Evolutionary conservation across 2,888 invertebrate species (phyloP).

Genomic region (Agrochola macilenta): DNA sequence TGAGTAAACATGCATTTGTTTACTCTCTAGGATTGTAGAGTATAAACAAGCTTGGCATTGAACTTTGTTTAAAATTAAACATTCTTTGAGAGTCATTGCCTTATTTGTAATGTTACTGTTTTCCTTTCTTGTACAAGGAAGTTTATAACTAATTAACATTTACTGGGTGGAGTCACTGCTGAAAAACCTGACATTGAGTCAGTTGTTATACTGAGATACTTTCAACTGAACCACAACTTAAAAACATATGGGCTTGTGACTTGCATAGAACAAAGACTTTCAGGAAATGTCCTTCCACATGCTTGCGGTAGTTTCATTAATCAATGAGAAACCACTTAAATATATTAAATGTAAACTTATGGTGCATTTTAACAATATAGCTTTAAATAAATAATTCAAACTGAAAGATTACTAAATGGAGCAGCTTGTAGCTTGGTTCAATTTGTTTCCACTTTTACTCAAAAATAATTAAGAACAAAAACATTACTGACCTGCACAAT

Average conservation of each 20-base stretch:
- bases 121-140: constrained; percentile 42
- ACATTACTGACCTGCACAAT: constrained; percentile 93
- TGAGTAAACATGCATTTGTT: constrained; percentile 16
- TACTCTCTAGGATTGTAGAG: constrained; percentile 28
- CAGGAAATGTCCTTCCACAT: constrained; percentile 7
- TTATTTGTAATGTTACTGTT: constrained; percentile 11
- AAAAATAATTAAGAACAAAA: constrained; percentile 20
- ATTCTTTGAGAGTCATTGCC: constrained; percentile 38
- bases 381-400: neutral
- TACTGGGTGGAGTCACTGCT: constrained; percentile 8
- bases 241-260: neutral
- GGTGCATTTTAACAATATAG: neutral
- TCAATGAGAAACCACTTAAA: neutral
- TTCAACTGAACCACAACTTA: constrained; percentile 6
- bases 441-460: constrained; percentile 1
- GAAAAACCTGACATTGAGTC: constrained; percentile 27
- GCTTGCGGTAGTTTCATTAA: neutral
- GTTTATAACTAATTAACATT: constrained; percentile 25
- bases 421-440: neutral
- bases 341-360: neutral
- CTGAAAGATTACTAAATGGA: neutral
- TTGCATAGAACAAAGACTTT: constrained; percentile 27
- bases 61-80: constrained; percentile 37
- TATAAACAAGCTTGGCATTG: constrained; percentile 39
- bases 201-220: constrained; percentile 3